These are phyloP conservation scores for Strigops habroptila DNA, from an alignment of 2,113 vertebrate genomes.

Conservation along the genomic window DNA sequence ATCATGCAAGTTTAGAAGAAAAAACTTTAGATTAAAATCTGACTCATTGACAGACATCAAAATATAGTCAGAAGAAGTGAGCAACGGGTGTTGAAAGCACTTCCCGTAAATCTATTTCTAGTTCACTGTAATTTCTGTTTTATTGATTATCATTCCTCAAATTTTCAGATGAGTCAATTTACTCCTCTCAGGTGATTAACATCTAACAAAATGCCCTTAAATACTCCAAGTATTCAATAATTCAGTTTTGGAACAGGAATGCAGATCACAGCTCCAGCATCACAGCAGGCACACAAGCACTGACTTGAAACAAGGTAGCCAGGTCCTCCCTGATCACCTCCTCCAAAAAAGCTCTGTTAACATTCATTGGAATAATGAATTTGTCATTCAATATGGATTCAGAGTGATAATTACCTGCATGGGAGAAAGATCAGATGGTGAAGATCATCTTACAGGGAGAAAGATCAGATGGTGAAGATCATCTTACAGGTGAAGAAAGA, in stretches of 20 bases:
- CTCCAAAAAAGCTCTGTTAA: neutral
- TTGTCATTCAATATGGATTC: neutral
- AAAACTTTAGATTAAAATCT: slow-evolving; percentile 18
- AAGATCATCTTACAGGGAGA: neutral
- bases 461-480: neutral
- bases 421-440: neutral
- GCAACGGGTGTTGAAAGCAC: neutral
- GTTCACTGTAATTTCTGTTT: neutral
- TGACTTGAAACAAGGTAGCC: neutral
- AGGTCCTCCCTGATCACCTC: too few relatives aligned
- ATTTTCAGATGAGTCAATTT: neutral
- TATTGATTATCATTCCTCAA: neutral
- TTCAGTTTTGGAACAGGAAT: neutral
- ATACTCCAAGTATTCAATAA: neutral
- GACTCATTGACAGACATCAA: neutral
- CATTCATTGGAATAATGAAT: neutral
- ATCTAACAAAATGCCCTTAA: neutral
- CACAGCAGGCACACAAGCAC: fast-evolving
- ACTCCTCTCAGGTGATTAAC: neutral
- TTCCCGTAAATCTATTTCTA: neutral
- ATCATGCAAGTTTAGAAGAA: neutral
- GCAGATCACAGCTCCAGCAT: neutral
- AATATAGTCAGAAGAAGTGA: neutral
- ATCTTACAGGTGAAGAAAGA: neutral
- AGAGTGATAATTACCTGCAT: neutral